A percentile compares a stretch with the other conserved stretches of the same genome.
Evolutionary conservation across 2,888 invertebrate species (phyloP).

Genomic region (Schizotus pectinicornis): DNA sequence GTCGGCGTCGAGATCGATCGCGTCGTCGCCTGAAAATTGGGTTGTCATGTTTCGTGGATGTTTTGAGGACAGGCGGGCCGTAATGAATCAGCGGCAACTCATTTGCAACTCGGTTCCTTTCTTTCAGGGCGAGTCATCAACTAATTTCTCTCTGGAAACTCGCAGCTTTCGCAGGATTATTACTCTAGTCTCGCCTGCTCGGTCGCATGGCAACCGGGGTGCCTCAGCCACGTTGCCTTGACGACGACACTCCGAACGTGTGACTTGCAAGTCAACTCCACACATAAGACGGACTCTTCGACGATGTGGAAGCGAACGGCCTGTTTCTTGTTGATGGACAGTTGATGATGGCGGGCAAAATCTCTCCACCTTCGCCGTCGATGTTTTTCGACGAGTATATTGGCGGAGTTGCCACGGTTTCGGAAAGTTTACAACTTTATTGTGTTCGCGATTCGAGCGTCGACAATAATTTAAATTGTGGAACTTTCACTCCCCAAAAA

Average conservation of each 20-base stretch:
- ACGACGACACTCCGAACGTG: conserved; percentile 47
- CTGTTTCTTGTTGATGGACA: no score
- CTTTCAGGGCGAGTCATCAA: conserved; percentile 56
- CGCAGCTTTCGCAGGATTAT: conserved; percentile 54
- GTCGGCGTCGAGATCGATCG: conserved; percentile 29
- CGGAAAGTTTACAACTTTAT: conserved; percentile 3
- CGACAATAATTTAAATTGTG: background rate
- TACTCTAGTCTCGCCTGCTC: conserved; percentile 42
- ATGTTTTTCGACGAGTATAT: conserved; percentile 1
- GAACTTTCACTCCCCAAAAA: background rate
- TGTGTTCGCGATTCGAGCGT: background rate
- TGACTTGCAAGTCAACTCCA: conserved; percentile 54
- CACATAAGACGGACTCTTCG: no score
- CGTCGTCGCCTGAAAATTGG: conserved; percentile 39
- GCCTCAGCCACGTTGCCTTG: conserved; percentile 49
- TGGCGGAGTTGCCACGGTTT: background rate
- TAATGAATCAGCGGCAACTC: conserved; percentile 51
- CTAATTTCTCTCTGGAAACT: conserved; percentile 55
- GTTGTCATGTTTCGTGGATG: conserved; percentile 44
- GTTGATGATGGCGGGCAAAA: no score
- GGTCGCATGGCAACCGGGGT: conserved; percentile 48
- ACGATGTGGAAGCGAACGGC: no score
- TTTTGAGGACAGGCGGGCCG: conserved; percentile 39
- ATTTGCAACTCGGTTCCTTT: conserved; percentile 56
- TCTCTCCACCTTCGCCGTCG: background rate